phyloP scores from a whole-genome alignment of 2,888 invertebrate genomes.

The Pseudococcus viburni region DNA sequence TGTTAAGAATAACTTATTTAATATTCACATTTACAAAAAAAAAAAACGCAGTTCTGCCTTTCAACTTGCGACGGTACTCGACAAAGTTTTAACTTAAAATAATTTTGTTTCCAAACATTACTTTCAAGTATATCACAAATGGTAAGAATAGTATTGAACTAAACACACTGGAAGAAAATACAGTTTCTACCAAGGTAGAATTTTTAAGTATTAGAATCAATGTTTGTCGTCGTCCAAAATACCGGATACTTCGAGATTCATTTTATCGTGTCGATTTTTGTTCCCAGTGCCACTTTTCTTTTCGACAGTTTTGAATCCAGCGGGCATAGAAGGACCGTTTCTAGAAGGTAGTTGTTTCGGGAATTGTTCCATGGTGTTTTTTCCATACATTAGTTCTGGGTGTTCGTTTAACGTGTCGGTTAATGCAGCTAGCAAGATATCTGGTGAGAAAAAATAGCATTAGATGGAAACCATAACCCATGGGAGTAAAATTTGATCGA shows the following conservation, averaged over 20 bases:
- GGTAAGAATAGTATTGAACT: conserved; percentile 50
- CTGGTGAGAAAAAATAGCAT: conserved; percentile 71
- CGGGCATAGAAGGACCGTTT: neutral
- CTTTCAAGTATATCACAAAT: conserved; percentile 55
- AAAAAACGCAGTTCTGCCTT: conserved; percentile 51
- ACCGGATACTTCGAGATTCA: conserved; percentile 30
- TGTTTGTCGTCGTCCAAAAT: conserved; percentile 29
- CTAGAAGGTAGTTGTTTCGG: neutral
- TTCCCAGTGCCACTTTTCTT: conserved; percentile 25
- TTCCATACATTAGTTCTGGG: conserved; percentile 77
- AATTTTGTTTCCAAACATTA: conserved; percentile 40
- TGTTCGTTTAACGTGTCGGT: conserved; percentile 83
- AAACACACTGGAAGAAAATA: conserved; percentile 53
- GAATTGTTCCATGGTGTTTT: neutral
- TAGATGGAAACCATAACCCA: neutral
- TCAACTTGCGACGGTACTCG: conserved; percentile 42
- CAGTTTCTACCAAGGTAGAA: conserved; percentile 31
- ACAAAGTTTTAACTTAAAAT: conserved; percentile 46
- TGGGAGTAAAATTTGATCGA: neutral
- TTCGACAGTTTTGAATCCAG: neutral
- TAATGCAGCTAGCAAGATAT: conserved; percentile 82
- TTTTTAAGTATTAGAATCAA: neutral
- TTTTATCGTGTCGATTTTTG: conserved; percentile 40
- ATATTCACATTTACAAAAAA: conserved; percentile 37
- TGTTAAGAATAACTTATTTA: conserved; percentile 14